Percentiles rank a stretch among this genome's conserved stretches.
These are phyloP conservation scores for Nestor notabilis DNA, from an alignment of 2,113 vertebrate species.

Conservation along the genomic window DNA sequence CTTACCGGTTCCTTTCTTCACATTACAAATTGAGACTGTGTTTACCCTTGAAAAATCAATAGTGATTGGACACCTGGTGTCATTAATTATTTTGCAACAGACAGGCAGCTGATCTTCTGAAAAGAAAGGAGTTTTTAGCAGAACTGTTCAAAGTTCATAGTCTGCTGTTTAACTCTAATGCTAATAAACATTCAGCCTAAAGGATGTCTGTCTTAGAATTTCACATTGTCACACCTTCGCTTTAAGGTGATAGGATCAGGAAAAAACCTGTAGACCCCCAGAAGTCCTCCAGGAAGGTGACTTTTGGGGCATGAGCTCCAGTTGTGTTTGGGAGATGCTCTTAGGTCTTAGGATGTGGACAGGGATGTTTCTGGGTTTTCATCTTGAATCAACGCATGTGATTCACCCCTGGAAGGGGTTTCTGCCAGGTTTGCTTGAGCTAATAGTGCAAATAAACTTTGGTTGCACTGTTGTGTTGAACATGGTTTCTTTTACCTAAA, in stretches of 20 bases:
- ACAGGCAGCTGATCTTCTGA: conserved; percentile 32
- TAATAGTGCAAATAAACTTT: not conserved
- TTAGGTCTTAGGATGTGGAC: not conserved
- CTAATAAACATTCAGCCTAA: conserved; percentile 28
- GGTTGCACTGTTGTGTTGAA: not conserved
- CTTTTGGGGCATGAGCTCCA: not conserved
- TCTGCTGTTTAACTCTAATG: conserved; percentile 11
- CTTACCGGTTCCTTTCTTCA: not conserved
- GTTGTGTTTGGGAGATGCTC: not conserved
- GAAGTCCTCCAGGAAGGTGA: not conserved
- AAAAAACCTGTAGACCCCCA: not conserved
- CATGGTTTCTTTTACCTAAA: not conserved
- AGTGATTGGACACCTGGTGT: not conserved
- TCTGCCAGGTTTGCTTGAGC: conserved; percentile 32
- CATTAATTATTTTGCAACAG: conserved; percentile 60
- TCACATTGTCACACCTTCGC: not conserved
- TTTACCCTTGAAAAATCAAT: not conserved
- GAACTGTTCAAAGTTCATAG: conserved; percentile 40
- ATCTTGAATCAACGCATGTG: rapidly evolving
- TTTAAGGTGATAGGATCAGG: not conserved
- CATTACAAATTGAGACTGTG: not conserved
- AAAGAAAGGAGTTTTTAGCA: conserved; percentile 20
- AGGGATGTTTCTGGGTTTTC: rapidly evolving
- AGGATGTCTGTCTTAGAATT: not conserved
- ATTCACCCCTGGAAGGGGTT: not conserved